Conservation (phyloP, 1,140 invertebrate genomes). For the Nasonia vitripennis region DNA sequence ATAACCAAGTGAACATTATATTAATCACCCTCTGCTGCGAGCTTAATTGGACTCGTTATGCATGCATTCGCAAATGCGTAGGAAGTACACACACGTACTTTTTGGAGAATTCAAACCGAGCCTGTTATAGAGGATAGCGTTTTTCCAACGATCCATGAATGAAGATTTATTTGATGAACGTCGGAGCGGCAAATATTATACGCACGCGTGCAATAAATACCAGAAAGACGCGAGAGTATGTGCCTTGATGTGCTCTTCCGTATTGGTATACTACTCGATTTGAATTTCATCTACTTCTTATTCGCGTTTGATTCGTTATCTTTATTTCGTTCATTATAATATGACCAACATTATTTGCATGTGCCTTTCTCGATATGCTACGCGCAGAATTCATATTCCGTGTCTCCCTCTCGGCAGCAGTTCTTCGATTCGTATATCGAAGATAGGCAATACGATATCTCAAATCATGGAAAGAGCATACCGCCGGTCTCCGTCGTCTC, state of each 20-base stretch:
- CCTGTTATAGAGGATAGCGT: too few relatives aligned
- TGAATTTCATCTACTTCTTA: too few relatives aligned
- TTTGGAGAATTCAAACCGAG: too few relatives aligned
- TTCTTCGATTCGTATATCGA: constrained; percentile 39
- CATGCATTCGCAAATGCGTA: neutral
- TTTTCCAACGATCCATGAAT: too few relatives aligned
- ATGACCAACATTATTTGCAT: neutral
- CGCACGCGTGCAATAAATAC: too few relatives aligned
- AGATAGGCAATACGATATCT: constrained; percentile 37
- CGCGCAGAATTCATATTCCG: neutral
- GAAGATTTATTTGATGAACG: too few relatives aligned
- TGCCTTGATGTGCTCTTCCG: too few relatives aligned
- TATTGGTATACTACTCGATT: too few relatives aligned
- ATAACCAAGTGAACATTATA: neutral
- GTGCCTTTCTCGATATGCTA: neutral
- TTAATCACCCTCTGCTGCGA: neutral
- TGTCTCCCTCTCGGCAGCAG: neutral
- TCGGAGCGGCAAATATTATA: too few relatives aligned
- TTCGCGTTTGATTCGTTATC: neutral
- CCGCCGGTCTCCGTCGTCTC: neutral
- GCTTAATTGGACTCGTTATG: neutral
- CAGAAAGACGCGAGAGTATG: too few relatives aligned
- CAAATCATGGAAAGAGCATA: neutral
- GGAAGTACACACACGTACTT: too few relatives aligned
- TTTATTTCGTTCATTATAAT: neutral